Evolutionary conservation across 2,888 invertebrate genomes (phyloP).

Genomic region (Drosophila yooni): DNA sequence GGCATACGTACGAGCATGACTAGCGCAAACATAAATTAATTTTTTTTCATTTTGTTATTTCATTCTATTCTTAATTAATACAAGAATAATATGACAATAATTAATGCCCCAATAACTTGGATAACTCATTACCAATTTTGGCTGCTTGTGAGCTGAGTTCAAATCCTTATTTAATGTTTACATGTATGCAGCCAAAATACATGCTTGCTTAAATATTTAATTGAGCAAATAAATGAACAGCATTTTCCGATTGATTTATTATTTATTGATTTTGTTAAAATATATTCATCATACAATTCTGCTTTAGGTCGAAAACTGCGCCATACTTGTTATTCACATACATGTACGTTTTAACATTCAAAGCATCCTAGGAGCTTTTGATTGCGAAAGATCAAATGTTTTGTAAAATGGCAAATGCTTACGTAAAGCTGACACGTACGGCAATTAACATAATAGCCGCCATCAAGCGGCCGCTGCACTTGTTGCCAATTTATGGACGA

Average conservation of each 20-base stretch:
- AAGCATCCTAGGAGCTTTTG: constrained; percentile 18
- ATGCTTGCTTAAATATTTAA: background rate
- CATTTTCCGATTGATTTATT: too few relatives aligned
- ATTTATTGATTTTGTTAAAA: background rate
- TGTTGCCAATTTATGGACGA: constrained; percentile 70
- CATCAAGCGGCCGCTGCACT: constrained; percentile 68
- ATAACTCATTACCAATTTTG: background rate
- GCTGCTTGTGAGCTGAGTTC: background rate
- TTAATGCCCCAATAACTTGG: background rate
- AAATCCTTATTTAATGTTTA: background rate
- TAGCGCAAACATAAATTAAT: background rate
- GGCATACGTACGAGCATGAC: background rate
- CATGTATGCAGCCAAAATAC: background rate
- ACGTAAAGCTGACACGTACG: constrained; percentile 61
- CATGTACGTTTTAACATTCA: background rate
- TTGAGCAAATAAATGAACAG: background rate
- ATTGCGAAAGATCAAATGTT: constrained; percentile 8
- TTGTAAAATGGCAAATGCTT: constrained; percentile 50
- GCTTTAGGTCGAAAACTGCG: background rate
- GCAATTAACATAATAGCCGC: constrained; percentile 73
- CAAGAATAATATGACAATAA: background rate
- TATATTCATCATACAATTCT: background rate
- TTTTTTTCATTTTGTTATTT: background rate
- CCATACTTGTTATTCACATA: background rate
- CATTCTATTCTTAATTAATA: background rate